phyloP scores from a whole-genome alignment of 2,797 vertebrate species.

The Danionella dracula region DNA sequence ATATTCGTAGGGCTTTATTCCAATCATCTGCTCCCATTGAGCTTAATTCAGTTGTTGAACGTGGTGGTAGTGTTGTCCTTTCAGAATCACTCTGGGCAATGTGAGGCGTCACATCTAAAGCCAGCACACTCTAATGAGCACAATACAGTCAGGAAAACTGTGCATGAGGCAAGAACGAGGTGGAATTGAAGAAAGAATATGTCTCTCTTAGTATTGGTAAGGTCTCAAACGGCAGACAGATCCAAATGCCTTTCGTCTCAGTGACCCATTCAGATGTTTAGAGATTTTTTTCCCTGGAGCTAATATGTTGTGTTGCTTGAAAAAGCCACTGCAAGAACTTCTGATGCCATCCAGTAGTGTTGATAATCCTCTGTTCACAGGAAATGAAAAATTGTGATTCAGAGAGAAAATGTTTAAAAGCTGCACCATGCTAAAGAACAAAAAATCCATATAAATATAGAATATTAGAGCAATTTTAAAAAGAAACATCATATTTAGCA shows the following conservation, averaged over 20 bases:
- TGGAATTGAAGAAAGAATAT: conserved; percentile 37
- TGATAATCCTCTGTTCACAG: conserved; percentile 25
- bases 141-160: conserved; percentile 51
- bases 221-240: not conserved
- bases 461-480: not conserved
- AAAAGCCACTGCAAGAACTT: conserved; percentile 22
- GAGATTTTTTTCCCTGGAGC: conserved; percentile 37
- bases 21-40: not conserved
- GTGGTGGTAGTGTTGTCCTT: not conserved
- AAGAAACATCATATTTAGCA: not conserved
- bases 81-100: conserved; percentile 20
- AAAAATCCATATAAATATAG: not conserved
- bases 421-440: not conserved
- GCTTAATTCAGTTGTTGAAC: conserved; percentile 12
- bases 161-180: conserved; percentile 47
- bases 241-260: conserved; percentile 31
- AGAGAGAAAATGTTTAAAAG: conserved; percentile 5
- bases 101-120: conserved; percentile 26
- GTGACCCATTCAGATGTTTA: conserved; percentile 32
- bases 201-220: conserved; percentile 27
- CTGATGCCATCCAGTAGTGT: conserved; percentile 16
- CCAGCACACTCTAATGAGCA: conserved; percentile 44
- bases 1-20: conserved; percentile 8
- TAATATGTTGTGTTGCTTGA: conserved; percentile 32
- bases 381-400: too few relatives aligned